A percentile compares a stretch with the other conserved stretches of the same genome.
Evolutionary conservation across 2,888 invertebrate species (phyloP).

Genomic region (Drosophila austrosaltans): DNA sequence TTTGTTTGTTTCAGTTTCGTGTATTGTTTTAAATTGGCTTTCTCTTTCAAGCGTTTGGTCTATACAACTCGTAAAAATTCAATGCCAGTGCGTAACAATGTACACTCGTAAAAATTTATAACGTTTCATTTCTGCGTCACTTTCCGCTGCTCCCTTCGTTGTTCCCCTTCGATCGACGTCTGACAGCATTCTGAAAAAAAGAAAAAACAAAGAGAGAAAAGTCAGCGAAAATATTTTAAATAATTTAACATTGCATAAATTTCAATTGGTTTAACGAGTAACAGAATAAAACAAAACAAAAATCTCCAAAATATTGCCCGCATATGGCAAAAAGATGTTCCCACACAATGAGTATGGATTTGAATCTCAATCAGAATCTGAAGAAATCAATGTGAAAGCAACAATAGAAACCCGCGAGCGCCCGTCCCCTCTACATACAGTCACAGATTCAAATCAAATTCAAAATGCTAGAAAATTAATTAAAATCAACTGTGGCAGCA

Average conservation of each 20-base stretch:
- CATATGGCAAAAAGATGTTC: constrained; percentile 37
- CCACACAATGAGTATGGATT: constrained; percentile 26
- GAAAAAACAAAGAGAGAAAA: constrained; percentile 10
- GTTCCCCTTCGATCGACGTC: constrained; percentile 26
- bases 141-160: constrained; percentile 28
- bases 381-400: constrained; percentile 31
- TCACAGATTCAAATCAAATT: constrained; percentile 69
- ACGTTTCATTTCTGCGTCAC: constrained; percentile 47
- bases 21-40: constrained; percentile 68
- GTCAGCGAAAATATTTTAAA: constrained; percentile 20
- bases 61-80: constrained; percentile 67
- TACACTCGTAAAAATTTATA: constrained; percentile 72
- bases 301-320: constrained; percentile 29
- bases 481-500: constrained; percentile 53
- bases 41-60: constrained; percentile 29
- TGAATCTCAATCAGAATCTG: constrained; percentile 42
- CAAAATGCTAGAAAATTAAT: constrained; percentile 72
- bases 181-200: constrained; percentile 16
- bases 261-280: constrained; percentile 28
- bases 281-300: neutral
- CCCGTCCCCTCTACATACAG: constrained; percentile 23
- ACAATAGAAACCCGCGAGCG: constrained; percentile 32
- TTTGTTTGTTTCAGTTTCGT: constrained; percentile 7
- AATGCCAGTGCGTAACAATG: constrained; percentile 44
- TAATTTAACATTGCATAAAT: constrained; percentile 57